Base-by-base conservation (phyloP, 30 jellyfish, hydroid and myxozoan species). In the Haliclystus octoradiatus region DNA sequence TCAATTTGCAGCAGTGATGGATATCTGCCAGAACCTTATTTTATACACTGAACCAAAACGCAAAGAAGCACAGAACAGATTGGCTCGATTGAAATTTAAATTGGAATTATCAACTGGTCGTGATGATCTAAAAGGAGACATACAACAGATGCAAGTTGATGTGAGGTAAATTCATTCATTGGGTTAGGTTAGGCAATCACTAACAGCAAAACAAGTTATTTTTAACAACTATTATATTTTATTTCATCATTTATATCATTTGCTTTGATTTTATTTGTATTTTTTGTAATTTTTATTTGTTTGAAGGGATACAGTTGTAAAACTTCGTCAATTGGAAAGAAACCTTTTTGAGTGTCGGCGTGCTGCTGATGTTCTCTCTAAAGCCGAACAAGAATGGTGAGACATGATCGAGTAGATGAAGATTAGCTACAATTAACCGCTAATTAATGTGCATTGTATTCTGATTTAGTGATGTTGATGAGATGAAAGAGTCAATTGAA, bases 101-200 rank as follows among this genome's bases (percentile, higher is more conserved):
- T 63, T 88, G 74, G 94, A 88, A 27, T 63, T 88, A 22, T 69
- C 94, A 28, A 77, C 95, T 22, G 95, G 87, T 0, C 93, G 81
- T 52, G 94, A 88, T 71, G 94, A 88, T 71, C 69, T 85, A 19
- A 75, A 76, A 69, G 93, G 84, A 0, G 84, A 88, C 34, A 81
- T 88, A 12, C 81, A 68, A 62, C 95, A 81, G 62, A 51, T 88
- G 72, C 95, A 88, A 63, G 72, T 67, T 33, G 29, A 81, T 2
- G 97, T 88, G 52, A 80, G 97, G 97, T 88, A 26, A 2, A 50
- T 28, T n/a, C n/a, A n/a, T n/a, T n/a, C n/a, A n/a, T n/a, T n/a
- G n/a, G n/a, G n/a, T n/a, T n/a, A n/a, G n/a, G n/a, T n/a, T n/a
- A n/a, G n/a, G n/a, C n/a, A n/a, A n/a, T n/a, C n/a, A n/a, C n/a